Base-by-base conservation (phyloP, 2,888 invertebrate species). In the Drosophila koepferae region DNA sequence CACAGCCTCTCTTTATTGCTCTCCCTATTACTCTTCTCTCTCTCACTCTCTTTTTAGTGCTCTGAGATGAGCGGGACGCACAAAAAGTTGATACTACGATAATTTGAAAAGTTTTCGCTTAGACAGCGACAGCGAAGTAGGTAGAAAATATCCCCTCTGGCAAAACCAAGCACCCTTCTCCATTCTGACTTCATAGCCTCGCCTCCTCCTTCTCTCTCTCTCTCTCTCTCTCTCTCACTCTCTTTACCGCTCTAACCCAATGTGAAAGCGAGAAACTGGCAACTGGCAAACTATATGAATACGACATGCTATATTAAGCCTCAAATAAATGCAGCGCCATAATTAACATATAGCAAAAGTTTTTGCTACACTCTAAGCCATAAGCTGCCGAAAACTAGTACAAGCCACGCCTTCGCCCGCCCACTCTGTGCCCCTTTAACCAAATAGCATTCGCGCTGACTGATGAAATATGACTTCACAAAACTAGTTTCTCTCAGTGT, bases 281-380 rank as follows among this genome's bases (percentile, higher is more conserved):
- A 74, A 51, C 63, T 60, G 69, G 80, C 62, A 64, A 82, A 82
- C 80, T 81, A 77, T 81, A 75, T 77, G 82, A 84, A 72, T 77
- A 86, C 77, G 72, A 76, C 80, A 86, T 79, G 89, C 75, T 77
- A 75, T 86, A 89, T 89, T 86, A 86, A 86, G 86, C 85, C 81
- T 89, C 85, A 89, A 89, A 86, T 89, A 86, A 90, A 87, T 89
- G 86, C 89, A 81, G 68, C 75, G 84, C 81, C 87, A 86, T 91
- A 90, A 90, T 90, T 90, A 91, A 91, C 90, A 89, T 90, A 89
- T 86, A 86, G 90, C 80, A 80, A 90, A 90, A 90, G 83, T 91
- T 90, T 90, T 73, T 36, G 53, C 54, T 65, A 55, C 63, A 43
- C 59, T 70, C 82, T 80, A 69, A 85, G 65, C 80, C 69, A 58